Conservation (phyloP, 2,113 vertebrate species). For the Sceloporus undulatus region DNA sequence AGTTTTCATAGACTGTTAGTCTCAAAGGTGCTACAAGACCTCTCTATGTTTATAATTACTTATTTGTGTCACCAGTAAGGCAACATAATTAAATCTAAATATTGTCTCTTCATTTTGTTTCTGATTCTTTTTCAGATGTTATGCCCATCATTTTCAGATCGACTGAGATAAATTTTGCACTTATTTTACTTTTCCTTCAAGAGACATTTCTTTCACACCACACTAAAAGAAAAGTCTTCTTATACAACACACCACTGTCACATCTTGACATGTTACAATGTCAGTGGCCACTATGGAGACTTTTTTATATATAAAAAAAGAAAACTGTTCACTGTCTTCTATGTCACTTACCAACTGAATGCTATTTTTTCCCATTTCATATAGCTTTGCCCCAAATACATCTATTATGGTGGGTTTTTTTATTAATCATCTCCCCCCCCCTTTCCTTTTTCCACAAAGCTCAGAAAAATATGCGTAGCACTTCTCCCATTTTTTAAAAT, state of each 20-base stretch:
- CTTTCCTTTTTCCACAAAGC: too few relatives aligned
- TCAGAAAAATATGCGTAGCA: too few relatives aligned
- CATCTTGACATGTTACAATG: slow-evolving; percentile 36
- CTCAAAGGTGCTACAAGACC: too few relatives aligned
- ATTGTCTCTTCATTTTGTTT: slow-evolving; percentile 26
- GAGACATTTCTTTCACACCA: slow-evolving; percentile 34
- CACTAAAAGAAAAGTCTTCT: slow-evolving; percentile 27
- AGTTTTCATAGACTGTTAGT: too few relatives aligned
- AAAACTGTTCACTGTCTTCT: too few relatives aligned
- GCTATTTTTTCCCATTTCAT: too few relatives aligned
- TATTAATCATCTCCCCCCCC: too few relatives aligned
- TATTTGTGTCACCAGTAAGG: slow-evolving; percentile 13
- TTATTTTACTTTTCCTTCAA: slow-evolving; percentile 54
- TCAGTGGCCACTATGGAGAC: slow-evolving; percentile 31
- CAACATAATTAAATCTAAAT: slow-evolving; percentile 19
- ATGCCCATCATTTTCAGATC: slow-evolving; percentile 45
- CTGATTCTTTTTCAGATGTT: slow-evolving; percentile 16
- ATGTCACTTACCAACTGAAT: too few relatives aligned
- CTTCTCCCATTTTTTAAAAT: too few relatives aligned
- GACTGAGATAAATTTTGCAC: slow-evolving; percentile 49
- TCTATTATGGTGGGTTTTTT: too few relatives aligned
- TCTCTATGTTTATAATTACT: neutral
- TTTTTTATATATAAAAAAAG: neutral
- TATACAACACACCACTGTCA: neutral
- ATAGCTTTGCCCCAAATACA: too few relatives aligned